A percentile compares a stretch with the other conserved stretches of the same genome.
phyloP scores from a whole-genome alignment of 2,888 invertebrate genomes.

The Polietes domitor region DNA sequence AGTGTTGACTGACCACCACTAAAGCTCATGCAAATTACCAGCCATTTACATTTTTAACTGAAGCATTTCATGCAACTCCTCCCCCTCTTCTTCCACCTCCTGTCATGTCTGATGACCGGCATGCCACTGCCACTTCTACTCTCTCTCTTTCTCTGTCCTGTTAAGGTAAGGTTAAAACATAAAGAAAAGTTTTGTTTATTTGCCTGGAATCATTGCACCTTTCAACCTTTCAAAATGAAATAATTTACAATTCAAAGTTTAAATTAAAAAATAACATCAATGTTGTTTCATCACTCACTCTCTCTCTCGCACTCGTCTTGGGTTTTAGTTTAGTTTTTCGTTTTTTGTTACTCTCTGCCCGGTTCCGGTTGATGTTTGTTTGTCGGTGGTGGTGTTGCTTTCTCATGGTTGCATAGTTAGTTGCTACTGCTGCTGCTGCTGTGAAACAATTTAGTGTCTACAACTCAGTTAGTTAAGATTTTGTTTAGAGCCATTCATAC shows the following conservation, averaged over 20 bases:
- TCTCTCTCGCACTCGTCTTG: neutral
- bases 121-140: too few species aligned
- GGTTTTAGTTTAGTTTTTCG: too few species aligned
- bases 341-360: slow-evolving; percentile 19
- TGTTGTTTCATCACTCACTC: slow-evolving; percentile 50
- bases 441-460: slow-evolving; percentile 14
- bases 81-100: neutral
- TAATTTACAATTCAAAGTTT: slow-evolving; percentile 67
- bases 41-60: slow-evolving; percentile 22
- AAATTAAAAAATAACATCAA: slow-evolving; percentile 69
- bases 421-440: neutral
- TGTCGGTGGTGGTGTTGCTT: too few species aligned
- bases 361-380: slow-evolving; percentile 13
- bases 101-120: neutral
- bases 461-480: slow-evolving; percentile 26
- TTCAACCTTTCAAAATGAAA: slow-evolving; percentile 62
- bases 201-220: slow-evolving; percentile 51
- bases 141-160: neutral
- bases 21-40: slow-evolving; percentile 30
- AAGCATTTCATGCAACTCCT: slow-evolving; percentile 20
- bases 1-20: neutral
- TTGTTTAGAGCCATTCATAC: slow-evolving; percentile 16
- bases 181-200: slow-evolving; percentile 24
- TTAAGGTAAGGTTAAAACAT: slow-evolving; percentile 2
- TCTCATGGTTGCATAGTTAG: neutral